Conservation (phyloP, 2,113 vertebrate species). For the Dipodomys merriami region DNA sequence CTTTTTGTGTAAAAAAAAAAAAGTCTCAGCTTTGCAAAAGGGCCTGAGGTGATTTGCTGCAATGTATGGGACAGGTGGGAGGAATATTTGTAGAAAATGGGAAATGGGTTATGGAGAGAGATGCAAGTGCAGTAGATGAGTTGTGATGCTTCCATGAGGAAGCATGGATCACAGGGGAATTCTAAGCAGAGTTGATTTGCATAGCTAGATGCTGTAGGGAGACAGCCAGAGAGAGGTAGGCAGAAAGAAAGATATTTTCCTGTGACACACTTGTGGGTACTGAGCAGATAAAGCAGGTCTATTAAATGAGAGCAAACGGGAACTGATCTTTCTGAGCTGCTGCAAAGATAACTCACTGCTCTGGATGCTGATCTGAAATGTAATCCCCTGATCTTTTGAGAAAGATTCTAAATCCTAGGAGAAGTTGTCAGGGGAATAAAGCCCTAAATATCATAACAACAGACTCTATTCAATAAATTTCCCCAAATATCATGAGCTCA, state of each 20-base stretch:
- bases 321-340: conserved; percentile 29
- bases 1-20: not conserved
- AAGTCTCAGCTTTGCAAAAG: not conserved
- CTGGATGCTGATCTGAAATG: conserved; percentile 61
- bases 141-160: not conserved
- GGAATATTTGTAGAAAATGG: rapidly evolving
- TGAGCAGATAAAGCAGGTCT: not conserved
- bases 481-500: conserved; percentile 77
- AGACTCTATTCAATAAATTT: conserved; percentile 70
- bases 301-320: not conserved
- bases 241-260: conserved; percentile 27
- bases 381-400: conserved; percentile 57
- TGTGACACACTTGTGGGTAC: conserved; percentile 37
- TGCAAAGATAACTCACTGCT: conserved; percentile 53
- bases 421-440: conserved; percentile 75
- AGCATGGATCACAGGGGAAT: not conserved
- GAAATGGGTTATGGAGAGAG: not conserved
- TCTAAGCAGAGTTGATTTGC: not conserved
- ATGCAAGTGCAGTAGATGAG: not conserved
- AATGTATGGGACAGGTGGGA: not conserved
- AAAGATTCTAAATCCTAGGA: conserved; percentile 66
- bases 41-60: not conserved
- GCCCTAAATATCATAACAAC: conserved; percentile 61
- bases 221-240: not conserved
- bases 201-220: not conserved